A percentile compares a stretch with the other conserved stretches of the same genome.
These are phyloP conservation scores for Bambusicola thoracicus DNA, from an alignment of 2,113 vertebrate species.

Conservation along the genomic window DNA sequence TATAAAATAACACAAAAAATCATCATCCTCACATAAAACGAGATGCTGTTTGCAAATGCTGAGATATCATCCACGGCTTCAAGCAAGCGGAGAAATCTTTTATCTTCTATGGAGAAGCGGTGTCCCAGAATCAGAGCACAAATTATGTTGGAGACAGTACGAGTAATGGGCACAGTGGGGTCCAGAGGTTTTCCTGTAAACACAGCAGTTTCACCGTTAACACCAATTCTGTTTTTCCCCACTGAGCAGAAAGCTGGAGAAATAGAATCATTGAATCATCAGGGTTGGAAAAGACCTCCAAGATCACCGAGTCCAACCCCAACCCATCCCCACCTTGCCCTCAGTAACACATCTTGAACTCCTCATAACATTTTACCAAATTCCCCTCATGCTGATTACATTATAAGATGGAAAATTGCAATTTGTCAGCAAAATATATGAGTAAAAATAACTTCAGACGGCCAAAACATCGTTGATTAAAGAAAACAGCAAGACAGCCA, in stretches of 20 bases:
- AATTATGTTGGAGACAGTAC: slow-evolving; percentile 33
- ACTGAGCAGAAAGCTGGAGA: background rate
- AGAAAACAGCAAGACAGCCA: background rate
- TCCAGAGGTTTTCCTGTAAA: slow-evolving; percentile 65
- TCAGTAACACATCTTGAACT: no score
- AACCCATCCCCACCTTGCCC: no score
- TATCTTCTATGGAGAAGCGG: slow-evolving; percentile 49
- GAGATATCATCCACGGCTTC: background rate
- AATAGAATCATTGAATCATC: no score
- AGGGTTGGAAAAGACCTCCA: no score
- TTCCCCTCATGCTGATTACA: background rate
- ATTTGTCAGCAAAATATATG: background rate
- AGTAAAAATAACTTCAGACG: background rate
- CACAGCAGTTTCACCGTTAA: background rate
- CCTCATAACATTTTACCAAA: background rate
- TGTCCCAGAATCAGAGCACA: slow-evolving; percentile 45
- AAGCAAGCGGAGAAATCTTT: slow-evolving; percentile 52
- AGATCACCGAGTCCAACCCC: no score
- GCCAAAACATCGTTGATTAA: background rate
- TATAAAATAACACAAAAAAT: background rate
- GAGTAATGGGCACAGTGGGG: background rate
- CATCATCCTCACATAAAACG: slow-evolving; percentile 16
- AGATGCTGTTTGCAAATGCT: background rate
- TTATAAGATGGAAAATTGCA: background rate
- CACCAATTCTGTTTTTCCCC: background rate